Evolutionary conservation across 2,113 vertebrate genomes (phyloP).

Genomic region (Paramisgurnus dabryanus): DNA sequence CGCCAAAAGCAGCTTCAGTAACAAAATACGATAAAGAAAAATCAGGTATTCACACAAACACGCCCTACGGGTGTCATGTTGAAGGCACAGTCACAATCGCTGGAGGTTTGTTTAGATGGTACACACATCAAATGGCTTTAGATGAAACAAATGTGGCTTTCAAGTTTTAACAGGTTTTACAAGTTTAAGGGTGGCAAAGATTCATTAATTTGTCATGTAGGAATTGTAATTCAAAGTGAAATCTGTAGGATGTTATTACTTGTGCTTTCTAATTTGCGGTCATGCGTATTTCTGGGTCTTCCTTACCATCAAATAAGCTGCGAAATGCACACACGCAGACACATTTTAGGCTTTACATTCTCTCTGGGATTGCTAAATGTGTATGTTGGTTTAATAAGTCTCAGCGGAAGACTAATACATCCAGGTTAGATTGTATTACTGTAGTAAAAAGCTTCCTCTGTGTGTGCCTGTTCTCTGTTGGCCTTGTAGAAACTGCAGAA

Average conservation of each 20-base stretch:
- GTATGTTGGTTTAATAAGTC: background rate
- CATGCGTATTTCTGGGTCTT: background rate
- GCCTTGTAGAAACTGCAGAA: background rate
- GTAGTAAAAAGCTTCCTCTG: slow-evolving; percentile 1
- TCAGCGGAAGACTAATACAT: background rate
- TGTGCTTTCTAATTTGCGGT: background rate
- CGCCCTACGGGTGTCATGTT: slow-evolving; percentile 12
- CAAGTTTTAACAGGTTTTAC: background rate
- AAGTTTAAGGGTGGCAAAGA: too few species aligned
- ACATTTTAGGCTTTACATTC: background rate
- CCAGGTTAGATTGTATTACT: slow-evolving; percentile 27
- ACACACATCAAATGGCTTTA: background rate
- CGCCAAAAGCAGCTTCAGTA: background rate
- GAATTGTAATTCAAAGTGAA: background rate
- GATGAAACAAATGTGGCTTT: background rate
- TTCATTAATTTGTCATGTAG: background rate
- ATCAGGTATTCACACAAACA: slow-evolving; percentile 19
- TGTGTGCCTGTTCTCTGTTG: background rate
- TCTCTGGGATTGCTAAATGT: slow-evolving; percentile 8
- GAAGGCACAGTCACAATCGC: background rate
- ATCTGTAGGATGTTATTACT: too few species aligned
- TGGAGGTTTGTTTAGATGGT: slow-evolving; percentile 6
- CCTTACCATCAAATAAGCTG: background rate
- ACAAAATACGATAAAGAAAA: background rate
- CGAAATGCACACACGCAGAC: background rate